Conservation (phyloP, 2,797 vertebrate genomes). For the Calcarius lapponicus region DNA sequence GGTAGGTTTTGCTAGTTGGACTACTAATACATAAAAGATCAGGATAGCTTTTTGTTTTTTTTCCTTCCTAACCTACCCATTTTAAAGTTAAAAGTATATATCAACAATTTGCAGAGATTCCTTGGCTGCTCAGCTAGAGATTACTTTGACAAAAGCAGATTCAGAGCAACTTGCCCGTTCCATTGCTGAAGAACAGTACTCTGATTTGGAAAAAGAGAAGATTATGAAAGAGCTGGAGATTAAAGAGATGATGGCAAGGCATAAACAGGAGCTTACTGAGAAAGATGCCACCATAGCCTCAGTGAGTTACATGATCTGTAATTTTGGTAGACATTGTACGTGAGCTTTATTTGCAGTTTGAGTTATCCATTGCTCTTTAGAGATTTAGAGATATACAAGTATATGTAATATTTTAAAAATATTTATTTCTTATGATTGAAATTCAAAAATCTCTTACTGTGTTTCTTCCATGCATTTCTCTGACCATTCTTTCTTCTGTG, state of each 20-base stretch:
- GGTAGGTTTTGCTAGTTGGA: constrained; percentile 72
- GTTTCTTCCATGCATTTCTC: not conserved
- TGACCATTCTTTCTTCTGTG: not conserved
- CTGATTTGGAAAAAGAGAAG: constrained; percentile 96
- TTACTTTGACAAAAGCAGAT: constrained; percentile 92
- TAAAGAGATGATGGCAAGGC: constrained; percentile 94
- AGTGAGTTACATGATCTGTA: constrained; percentile 76
- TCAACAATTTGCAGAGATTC: constrained; percentile 83
- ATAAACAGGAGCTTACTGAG: constrained; percentile 91
- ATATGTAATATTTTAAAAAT: not conserved
- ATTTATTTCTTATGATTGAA: not conserved
- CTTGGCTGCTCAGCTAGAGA: constrained; percentile 88
- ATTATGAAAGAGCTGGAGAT: constrained; percentile 99
- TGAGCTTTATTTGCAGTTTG: not conserved
- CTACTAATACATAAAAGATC: not conserved
- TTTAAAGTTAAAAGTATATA: not conserved
- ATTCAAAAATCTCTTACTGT: rapidly evolving
- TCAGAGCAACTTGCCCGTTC: constrained; percentile 94
- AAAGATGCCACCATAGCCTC: constrained; percentile 94
- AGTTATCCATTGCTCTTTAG: not conserved
- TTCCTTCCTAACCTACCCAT: too few species aligned
- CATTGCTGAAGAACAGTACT: constrained; percentile 95
- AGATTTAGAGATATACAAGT: not conserved
- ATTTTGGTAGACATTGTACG: not conserved
- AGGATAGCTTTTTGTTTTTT: not conserved